Evolutionary conservation across 2,888 invertebrate genomes (phyloP), one percentile per base, ranked within the genome.

Genomic region (Sesia apiformis): DNA sequence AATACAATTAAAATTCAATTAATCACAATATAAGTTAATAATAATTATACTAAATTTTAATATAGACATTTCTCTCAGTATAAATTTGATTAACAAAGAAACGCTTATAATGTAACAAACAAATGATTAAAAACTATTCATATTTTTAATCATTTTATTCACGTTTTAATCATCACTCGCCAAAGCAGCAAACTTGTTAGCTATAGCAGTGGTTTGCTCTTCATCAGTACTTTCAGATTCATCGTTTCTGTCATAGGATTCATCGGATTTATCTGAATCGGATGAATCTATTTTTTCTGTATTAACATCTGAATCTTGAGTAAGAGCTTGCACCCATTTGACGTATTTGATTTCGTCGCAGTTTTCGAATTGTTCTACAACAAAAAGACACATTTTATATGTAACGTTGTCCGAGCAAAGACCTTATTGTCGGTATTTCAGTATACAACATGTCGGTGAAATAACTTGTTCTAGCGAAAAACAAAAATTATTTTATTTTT

Each of bases 271-370:
- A 1, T 70, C 74, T 0, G 66, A 57, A 7, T 69, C 69, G 4
- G 74, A 67, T 43, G 64, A 67, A 38, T 63, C 65, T 6, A 52
- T 57, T 5, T 57, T 43, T 2, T 38, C 49, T 23, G 23, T 23
- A 23, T 23, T 23, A 23, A 23, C 23, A 5, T 58, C 50, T 4
- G 54, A 59, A 0, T 60, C 57, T 7, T 60, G 58, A 0, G 59
- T 84, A 41, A 87, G 72, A 0, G 94, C 93, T 78, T 94, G 94
- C 54, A 94, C 93, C 92, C 93, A 93, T 59, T 89, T 89, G 0
- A 95, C 90, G 62, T 90, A 91, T 61, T 91, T 91, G 0, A 94
- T 76, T 58, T 94, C 93, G 0, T 91, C 86, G 72, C 93, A 92
- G 0, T 63, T 76, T 61, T 90, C 88, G 91, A 92, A 94, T 61